Base-by-base conservation (phyloP, 2,797 vertebrate genomes). In the Enteromius thamalakanensis region DNA sequence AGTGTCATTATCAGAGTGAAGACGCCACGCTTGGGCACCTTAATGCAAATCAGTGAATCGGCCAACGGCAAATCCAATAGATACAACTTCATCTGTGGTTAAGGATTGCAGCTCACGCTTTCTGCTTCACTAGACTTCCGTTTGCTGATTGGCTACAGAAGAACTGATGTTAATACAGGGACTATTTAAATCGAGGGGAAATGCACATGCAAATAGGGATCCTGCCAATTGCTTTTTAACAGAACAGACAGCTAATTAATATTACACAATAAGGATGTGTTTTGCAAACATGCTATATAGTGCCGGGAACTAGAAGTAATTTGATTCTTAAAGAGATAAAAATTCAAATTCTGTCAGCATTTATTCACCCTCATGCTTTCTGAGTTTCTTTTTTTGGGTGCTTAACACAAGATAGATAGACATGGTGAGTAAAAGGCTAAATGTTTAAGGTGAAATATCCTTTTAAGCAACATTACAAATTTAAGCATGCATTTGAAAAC, bases 181-280 rank as follows among this genome's bases (percentile, higher is more conserved):
- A 55, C 65, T 83, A 90, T 87, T 6, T 86, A 86, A 89, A 87
- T 87, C 87, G 84, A 82, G 53, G 10, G 77, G 47, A 85, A 90
- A 91, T 90, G 88, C 91, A 88, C 88, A 84, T 88, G 85, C 89
- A 89, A 83, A 87, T 71, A 76, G 23, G 87, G 78, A 47, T 34
- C 5, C 84, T 82, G 85, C 72, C 87, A 90, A 89, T 90, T 85
- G 87, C 88, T 92, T 91, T 92, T 88, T 89, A 90, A 90, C 81
- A 87, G 88, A 79, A 80, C 87, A 90, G 88, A 79, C 74, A 89
- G 91, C 90, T 89, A 67, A 91, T 90, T 90, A 88, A 87, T 81
- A 80, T 89, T 89, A 88, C 82, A 75, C 86, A 68, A 89, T 89
- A 88, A 89, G 86, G 84, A 70, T 79, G 21, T 69, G 21, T 58